Evolutionary conservation across 1,140 invertebrate species (phyloP).

Genomic region (Trichonephila clavipes): DNA sequence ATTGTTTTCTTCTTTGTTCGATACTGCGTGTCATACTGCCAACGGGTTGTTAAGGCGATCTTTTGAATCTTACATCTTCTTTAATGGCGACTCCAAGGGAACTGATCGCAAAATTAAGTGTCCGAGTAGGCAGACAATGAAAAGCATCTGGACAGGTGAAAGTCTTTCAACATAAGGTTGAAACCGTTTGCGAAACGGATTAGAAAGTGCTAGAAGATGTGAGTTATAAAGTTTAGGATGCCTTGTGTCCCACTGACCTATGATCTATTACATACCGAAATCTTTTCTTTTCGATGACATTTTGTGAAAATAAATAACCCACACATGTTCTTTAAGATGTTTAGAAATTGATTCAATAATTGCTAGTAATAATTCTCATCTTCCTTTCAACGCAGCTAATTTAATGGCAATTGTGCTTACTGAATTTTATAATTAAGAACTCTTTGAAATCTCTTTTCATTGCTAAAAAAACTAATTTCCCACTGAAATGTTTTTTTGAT

Average conservation of each 20-base stretch:
- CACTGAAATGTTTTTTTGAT: too few species aligned
- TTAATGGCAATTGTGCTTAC: too few species aligned
- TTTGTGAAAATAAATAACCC: slow-evolving; percentile 3
- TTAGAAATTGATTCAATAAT: background rate
- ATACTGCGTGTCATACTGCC: background rate
- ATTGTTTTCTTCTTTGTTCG: slow-evolving; percentile 26
- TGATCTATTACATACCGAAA: slow-evolving; percentile 1
- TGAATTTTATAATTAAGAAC: too few species aligned
- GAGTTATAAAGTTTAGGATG: slow-evolving; percentile 11
- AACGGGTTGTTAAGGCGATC: background rate
- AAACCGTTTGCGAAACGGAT: slow-evolving; percentile 21
- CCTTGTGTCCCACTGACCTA: slow-evolving; percentile 20
- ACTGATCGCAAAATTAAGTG: slow-evolving; percentile 28
- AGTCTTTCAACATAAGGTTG: background rate
- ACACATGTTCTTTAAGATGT: background rate
- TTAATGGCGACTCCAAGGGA: background rate
- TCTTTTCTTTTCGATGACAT: background rate
- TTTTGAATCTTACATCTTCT: slow-evolving; percentile 11
- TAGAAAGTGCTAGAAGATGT: background rate
- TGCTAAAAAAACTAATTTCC: too few species aligned
- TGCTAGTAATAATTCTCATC: too few species aligned
- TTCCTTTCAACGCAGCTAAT: too few species aligned
- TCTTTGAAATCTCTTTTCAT: too few species aligned
- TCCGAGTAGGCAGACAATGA: background rate
- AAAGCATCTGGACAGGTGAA: background rate